phyloP scores from a whole-genome alignment of 2,797 vertebrate species.

The Amblyraja radiata region DNA sequence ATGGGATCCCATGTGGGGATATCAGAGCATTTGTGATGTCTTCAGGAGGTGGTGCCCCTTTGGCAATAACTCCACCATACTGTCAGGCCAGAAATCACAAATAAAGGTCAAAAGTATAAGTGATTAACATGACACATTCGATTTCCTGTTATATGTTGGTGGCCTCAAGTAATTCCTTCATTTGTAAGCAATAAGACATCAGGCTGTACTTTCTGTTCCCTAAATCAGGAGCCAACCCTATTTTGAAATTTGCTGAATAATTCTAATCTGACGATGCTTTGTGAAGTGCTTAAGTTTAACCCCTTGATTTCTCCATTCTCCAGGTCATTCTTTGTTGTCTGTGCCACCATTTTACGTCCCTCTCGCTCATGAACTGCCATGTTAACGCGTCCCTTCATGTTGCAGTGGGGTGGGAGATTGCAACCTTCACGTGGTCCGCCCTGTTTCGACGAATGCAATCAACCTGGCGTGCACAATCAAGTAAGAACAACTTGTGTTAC shows the following conservation, averaged over 20 bases:
- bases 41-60: neutral
- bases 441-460: no score
- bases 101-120: neutral
- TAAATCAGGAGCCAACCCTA: neutral
- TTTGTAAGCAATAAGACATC: slow-evolving; percentile 12
- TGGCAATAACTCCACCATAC: neutral
- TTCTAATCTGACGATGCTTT: neutral
- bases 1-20: neutral
- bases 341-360: neutral
- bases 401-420: neutral
- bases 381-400: neutral
- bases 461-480: no score
- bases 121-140: neutral
- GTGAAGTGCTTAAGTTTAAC: slow-evolving; percentile 9
- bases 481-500: no score
- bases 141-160: slow-evolving; percentile 4
- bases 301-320: neutral
- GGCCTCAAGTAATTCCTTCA: neutral
- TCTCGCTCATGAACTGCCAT: neutral
- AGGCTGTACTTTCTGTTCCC: slow-evolving; percentile 10
- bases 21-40: neutral
- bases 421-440: no score
- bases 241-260: neutral
- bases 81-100: neutral
- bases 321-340: slow-evolving; percentile 5